phyloP scores from a whole-genome alignment of 53 echinoderm and acorn worm species.

The Hippasteria phrygiana region DNA sequence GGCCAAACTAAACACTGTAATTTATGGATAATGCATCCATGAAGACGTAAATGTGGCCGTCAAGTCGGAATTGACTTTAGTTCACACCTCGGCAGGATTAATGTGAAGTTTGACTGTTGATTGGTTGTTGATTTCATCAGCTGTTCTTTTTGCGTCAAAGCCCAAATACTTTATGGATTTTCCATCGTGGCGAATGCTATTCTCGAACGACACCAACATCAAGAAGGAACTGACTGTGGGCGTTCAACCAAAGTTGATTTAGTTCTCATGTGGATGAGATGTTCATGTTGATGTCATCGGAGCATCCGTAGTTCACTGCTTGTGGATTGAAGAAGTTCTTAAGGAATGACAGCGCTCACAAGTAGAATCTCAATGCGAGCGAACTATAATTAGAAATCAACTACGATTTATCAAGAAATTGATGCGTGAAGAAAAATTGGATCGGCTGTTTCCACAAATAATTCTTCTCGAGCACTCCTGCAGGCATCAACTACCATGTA shows the following conservation, averaged over 20 bases:
- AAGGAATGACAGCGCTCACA: too few relatives aligned
- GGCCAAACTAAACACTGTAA: not conserved
- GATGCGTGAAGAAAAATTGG: too few relatives aligned
- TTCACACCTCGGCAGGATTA: not conserved
- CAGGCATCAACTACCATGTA: too few relatives aligned
- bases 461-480: too few relatives aligned
- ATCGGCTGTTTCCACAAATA: too few relatives aligned
- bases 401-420: too few relatives aligned
- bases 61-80: not conserved
- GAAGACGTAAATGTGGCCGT: not conserved
- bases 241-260: too few relatives aligned
- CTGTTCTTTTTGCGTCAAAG: not conserved
- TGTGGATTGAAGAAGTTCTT: too few relatives aligned
- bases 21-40: not conserved
- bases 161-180: not conserved
- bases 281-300: not conserved
- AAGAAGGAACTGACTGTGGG: not conserved
- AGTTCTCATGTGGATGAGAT: not conserved
- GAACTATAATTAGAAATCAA: too few relatives aligned
- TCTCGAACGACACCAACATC: not conserved
- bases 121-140: not conserved
- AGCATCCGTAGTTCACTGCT: not conserved
- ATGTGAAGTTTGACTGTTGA: not conserved
- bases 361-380: too few relatives aligned
- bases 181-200: not conserved